phyloP scores from a whole-genome alignment of 2,797 vertebrate genomes.

The Liasis olivaceus region DNA sequence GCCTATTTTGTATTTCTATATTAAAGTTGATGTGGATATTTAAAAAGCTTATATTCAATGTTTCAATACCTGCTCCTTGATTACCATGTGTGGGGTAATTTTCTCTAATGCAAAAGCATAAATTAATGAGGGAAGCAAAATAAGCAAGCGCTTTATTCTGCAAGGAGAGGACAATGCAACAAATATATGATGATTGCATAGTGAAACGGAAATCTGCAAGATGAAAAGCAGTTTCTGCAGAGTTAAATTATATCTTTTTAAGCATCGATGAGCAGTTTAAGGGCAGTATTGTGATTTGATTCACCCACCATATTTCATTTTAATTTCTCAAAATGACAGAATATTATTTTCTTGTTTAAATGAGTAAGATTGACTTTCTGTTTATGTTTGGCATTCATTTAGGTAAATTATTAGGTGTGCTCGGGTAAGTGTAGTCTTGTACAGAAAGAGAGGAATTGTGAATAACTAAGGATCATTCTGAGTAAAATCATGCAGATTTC shows the following conservation, averaged over 20 bases:
- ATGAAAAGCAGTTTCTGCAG: slow-evolving; percentile 11
- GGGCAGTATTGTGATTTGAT: slow-evolving; percentile 17
- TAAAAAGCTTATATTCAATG: slow-evolving; percentile 33
- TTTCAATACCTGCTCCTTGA: slow-evolving; percentile 43
- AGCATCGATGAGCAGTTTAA: slow-evolving; percentile 25
- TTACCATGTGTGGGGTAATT: neutral
- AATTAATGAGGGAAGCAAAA: slow-evolving; percentile 19
- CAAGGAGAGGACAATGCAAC: neutral
- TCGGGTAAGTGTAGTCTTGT: neutral
- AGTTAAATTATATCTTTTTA: slow-evolving; percentile 26
- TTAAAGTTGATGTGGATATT: slow-evolving; percentile 54
- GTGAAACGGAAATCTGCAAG: slow-evolving; percentile 9
- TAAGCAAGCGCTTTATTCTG: neutral
- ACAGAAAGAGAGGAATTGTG: neutral
- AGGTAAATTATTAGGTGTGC: slow-evolving; percentile 8
- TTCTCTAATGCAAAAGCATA: neutral
- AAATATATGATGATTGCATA: neutral
- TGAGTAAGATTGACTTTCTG: slow-evolving; percentile 18
- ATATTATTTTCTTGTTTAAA: slow-evolving; percentile 42
- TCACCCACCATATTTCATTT: slow-evolving; percentile 28
- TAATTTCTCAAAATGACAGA: slow-evolving; percentile 25
- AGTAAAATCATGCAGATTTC: neutral
- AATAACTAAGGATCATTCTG: slow-evolving; percentile 3
- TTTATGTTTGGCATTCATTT: slow-evolving; percentile 21
- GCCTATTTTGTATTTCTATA: slow-evolving; percentile 67